These are phyloP conservation scores for Muscicapa comitata DNA, from an alignment of 2,797 vertebrate genomes.

Conservation along the genomic window DNA sequence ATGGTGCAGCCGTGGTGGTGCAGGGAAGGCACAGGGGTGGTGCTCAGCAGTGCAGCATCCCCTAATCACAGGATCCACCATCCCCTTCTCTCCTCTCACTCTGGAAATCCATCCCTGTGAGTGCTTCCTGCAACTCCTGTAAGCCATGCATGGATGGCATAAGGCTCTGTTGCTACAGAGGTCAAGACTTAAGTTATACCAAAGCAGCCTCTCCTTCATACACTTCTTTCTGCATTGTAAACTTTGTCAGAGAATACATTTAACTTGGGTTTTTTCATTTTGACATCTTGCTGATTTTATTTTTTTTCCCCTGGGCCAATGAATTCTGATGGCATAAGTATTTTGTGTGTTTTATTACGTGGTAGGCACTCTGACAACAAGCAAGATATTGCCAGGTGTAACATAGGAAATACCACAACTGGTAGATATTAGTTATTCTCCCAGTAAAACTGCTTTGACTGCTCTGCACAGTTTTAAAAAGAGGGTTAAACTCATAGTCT, in stretches of 20 bases:
- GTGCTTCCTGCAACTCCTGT: not conserved
- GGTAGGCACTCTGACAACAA: not conserved
- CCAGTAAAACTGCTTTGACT: not conserved
- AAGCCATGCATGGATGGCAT: not conserved
- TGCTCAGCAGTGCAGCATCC: not conserved
- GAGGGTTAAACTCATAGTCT: not conserved
- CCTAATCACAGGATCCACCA: not conserved
- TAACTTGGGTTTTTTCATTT: not conserved
- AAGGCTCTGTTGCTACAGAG: not conserved
- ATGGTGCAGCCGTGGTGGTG: not conserved
- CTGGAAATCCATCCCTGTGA: not conserved
- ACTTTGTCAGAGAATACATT: not conserved
- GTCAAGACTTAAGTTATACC: not conserved
- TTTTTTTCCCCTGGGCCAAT: accelerated
- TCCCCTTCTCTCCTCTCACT: not conserved
- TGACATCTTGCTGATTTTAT: not conserved
- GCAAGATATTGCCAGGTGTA: not conserved
- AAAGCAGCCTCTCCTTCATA: not conserved
- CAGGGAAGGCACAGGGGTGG: not conserved
- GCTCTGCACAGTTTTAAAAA: not conserved
- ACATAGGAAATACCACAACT: not conserved
- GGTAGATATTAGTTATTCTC: not conserved
- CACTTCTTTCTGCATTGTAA: accelerated
- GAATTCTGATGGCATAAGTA: not conserved
- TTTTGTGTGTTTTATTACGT: not conserved